Base-by-base conservation (phyloP, 2,797 vertebrate genomes). In the Girardinus metallicus region DNA sequence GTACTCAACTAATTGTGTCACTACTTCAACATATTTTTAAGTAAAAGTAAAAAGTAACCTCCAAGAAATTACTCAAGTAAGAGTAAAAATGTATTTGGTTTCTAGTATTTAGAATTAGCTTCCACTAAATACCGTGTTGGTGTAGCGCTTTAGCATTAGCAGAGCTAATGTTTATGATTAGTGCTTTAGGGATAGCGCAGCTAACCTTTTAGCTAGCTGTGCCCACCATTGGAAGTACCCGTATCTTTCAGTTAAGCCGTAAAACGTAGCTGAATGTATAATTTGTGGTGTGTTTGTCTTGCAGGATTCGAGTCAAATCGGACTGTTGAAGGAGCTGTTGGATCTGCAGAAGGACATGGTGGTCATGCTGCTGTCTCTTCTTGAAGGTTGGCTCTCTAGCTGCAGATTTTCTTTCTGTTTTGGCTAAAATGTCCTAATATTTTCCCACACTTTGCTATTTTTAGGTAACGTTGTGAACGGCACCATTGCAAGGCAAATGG, bases 271-370 rank as follows among this genome's bases (percentile, higher is more conserved):
- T 21, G 18, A 36, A 10, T 64, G 34, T 39, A 10, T 21, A 11
- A 12, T 26, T 18, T 3, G 0, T 73, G 80, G 47, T 84, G 64
- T 73, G 44, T 34, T 18, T 79, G 3, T 82, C 5, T 70, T 76
- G 36, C 88, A 99, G 98, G 97, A 99, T 89, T 98, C 98, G 10
- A 98, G 97, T 93, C 98, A 99, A 80, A 98, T 99, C 2, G 97
- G 96, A 29, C 94, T 99, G 70, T 89, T 99, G 88, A 99, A 99
- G 91, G 98, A 99, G 86, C 95, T 99, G 77, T 85, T 99, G 91
- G 98, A 99, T 77, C 94, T 99, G 26, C 98, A 99, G 95, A 99
- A 99, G 89, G 98, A 99, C 93, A 99, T 99, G 98, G 98, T 99
- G 43, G 98, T 99, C 85, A 99, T 99, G 98, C 90, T 99, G 80